Conservation (phyloP, 64 coral and sea anemone species). For the Platygyra sinensis region DNA sequence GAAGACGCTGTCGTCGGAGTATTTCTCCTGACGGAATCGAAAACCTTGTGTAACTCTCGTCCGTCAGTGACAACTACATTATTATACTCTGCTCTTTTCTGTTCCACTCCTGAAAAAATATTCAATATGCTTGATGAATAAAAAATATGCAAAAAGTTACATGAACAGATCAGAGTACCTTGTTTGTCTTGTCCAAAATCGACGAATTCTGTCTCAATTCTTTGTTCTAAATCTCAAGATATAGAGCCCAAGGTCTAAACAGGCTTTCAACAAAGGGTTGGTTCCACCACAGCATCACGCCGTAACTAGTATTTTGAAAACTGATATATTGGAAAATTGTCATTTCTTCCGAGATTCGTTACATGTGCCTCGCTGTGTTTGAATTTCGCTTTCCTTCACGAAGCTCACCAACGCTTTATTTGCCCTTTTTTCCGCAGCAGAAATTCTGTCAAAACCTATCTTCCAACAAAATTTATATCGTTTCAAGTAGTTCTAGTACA, state of each 20-base stretch:
- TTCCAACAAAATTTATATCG: background rate
- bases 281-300: background rate
- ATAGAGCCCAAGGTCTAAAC: no score
- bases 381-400: slow-evolving; percentile 9
- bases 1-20: background rate
- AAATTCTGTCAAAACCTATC: background rate
- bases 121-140: background rate
- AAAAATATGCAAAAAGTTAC: background rate
- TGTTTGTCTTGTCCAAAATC: background rate
- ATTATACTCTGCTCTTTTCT: background rate
- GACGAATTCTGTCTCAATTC: background rate
- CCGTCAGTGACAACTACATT: slow-evolving; percentile 28
- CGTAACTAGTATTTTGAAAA: background rate
- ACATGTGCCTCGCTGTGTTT: background rate
- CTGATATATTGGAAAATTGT: background rate
- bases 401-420: no score
- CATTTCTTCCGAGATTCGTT: background rate
- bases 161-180: background rate
- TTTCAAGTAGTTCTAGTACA: background rate
- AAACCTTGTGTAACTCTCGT: slow-evolving; percentile 20
- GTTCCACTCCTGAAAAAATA: slow-evolving; percentile 33
- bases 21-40: background rate
- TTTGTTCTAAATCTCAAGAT: background rate
- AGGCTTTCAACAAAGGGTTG: background rate
- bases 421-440: background rate